Evolutionary conservation across 2,113 vertebrate species (phyloP), one percentile per base, ranked within the genome.

Genomic region (Atrichornis clamosus): DNA sequence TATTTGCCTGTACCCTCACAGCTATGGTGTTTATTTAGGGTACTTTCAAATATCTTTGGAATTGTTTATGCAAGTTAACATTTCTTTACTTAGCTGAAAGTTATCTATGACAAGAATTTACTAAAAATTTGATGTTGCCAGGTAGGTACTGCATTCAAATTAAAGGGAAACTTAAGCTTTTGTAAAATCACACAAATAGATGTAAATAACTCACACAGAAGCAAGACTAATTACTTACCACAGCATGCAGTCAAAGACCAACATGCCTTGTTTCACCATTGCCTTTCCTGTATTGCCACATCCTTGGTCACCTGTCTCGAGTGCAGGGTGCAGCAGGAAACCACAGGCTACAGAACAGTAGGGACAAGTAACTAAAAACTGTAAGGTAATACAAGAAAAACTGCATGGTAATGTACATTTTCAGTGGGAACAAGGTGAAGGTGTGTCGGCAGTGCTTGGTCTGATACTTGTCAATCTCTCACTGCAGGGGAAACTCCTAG

Each of bases 61-160:
- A 94, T 91, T 94, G 79, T 93, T 97, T 88, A 87, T 91, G 55
- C 59, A 93, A 86, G 84, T 50, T 74, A 87, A 80, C 75, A 69
- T 84, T 91, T 89, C 74, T 95, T 95, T 79, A 60, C 80, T 95
- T 94, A 88, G 70, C 78, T 91, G 50, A 95, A 93, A 79, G 82
- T 93, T 87, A 94, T 10, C 23, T 87, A 88, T 93, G 90, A 90
- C 70, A 96, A 80, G 87, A 95, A 97, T 93, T 93, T 75, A 70
- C 22, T 67, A 81, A 83, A 89, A 94, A 52, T 63, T 35, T 63
- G 9, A 77, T 26, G 35, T 39, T 17, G 15, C 30, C 79, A 80
- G 52, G 39, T 47, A 80, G 79, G 50, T 41, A 44, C 47, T 8
- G 1, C 50, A 59, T 55, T 55, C 50, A 35, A 65, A 87, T 30